A percentile compares a stretch with the other conserved stretches of the same genome.
Conservation (phyloP, 2,113 vertebrate genomes). For the Heloderma charlesbogerti region DNA sequence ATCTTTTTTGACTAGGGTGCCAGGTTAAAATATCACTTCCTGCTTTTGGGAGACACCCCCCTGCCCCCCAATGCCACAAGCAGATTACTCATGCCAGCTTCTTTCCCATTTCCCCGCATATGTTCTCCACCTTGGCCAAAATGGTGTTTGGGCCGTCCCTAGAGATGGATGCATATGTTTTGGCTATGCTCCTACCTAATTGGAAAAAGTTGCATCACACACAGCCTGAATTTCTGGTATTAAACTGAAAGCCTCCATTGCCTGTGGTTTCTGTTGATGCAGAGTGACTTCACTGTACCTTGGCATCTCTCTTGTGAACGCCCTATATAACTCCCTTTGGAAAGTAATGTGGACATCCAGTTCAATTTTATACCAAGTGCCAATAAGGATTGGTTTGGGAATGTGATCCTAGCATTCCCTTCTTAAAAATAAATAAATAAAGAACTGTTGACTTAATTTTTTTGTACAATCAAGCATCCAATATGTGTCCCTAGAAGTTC, state of each 20-base stretch:
- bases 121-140: background rate
- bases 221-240: background rate
- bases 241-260: background rate
- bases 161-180: background rate
- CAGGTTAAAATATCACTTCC: background rate
- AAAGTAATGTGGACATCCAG: background rate
- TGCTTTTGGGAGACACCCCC: background rate
- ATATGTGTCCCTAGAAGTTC: background rate
- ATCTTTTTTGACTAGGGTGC: background rate
- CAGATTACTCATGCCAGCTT: background rate
- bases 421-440: background rate
- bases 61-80: no score
- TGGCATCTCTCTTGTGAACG: background rate
- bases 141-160: no score
- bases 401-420: background rate
- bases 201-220: background rate
- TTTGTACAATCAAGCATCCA: background rate
- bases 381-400: background rate
- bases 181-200: background rate
- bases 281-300: background rate
- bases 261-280: background rate
- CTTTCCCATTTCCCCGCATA: background rate
- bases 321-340: background rate
- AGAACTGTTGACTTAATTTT: background rate
- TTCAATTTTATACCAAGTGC: background rate